Base-by-base conservation (phyloP, 2,113 vertebrate species). In the Pithys albifrons region DNA sequence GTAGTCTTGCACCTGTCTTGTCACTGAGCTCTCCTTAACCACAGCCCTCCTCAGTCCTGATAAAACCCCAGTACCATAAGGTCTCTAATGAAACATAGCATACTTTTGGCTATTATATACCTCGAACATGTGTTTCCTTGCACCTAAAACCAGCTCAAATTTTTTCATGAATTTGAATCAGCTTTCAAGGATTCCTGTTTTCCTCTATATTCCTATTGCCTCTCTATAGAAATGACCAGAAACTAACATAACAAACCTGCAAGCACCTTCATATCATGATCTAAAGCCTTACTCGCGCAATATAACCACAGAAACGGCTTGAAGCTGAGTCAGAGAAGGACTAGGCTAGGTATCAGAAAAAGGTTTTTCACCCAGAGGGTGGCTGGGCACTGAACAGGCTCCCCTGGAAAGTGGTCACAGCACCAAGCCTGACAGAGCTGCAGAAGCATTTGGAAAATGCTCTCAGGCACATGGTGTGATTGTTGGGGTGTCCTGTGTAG, bases 291-390 rank as follows among this genome's bases (percentile, higher is more conserved):
- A 22, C 2, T n/a, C 16, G 19, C 31, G 7, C 15, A 29, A 19
- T 2, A 2, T 1, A 31, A 12, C 22, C n/a, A 33, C 10, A 10
- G 31, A 13, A 83, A 9, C 0, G 7, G 1, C 49, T 55, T 3
- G 22, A 64, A 76, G 18, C 29, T 48, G 41, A 27, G 48, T 55
- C 48, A 62, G 25, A 22, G 31, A 17, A 70, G 18, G 25, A 15
- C 51, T 27, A 27, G n/a, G 12, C 41, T 18, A 35, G 55, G 27
- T 52, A 35, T 5, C 48, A 43, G 14, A 22, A 62, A 31, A 49
- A 41, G 20, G 10, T 35, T 62, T n/a, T 62, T 62, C 48, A 27
- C 20, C 12, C 79, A 62, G 20, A 70, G 11, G 16, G 54, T 27
- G 39, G 4, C 0, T 62, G 48, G 3, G 24, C 48, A 83, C 41